Percentiles rank a stretch among this genome's conserved stretches.
Conservation (phyloP, 2,113 vertebrate genomes). For the Bufo gargarizans region DNA sequence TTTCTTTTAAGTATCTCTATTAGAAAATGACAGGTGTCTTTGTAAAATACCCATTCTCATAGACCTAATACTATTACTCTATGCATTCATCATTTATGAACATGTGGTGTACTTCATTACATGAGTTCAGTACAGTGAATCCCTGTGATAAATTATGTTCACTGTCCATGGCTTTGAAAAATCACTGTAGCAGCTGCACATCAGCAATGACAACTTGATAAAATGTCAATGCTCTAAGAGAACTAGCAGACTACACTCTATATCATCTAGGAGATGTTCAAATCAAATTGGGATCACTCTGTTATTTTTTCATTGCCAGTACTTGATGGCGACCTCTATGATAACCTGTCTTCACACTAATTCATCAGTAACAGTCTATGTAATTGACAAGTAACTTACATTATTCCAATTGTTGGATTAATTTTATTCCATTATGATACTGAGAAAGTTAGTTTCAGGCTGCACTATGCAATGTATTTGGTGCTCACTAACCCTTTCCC, state of each 20-base stretch:
- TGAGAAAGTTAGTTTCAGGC: no score
- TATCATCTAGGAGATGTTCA: background rate
- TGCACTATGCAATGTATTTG: background rate
- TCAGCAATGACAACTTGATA: background rate
- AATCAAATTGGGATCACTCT: background rate
- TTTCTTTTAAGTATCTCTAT: background rate
- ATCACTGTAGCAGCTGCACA: conserved; percentile 18
- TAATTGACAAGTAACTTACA: no score
- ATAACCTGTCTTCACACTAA: background rate
- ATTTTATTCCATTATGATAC: no score
- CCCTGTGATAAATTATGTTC: conserved; percentile 20
- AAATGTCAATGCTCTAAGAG: background rate
- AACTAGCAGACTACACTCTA: background rate
- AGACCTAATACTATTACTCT: background rate
- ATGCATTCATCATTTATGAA: background rate
- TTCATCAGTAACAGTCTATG: no score
- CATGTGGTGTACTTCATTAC: background rate
- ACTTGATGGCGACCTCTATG: background rate
- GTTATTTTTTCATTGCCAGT: background rate
- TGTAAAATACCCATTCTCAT: background rate
- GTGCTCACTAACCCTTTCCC: background rate
- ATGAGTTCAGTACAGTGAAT: conserved; percentile 29
- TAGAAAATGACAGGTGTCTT: background rate
- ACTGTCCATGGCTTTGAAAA: conserved; percentile 19
- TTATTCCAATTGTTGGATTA: background rate